phyloP scores from a whole-genome alignment of 2,113 vertebrate genomes.

The Sphyrna mokarran region DNA sequence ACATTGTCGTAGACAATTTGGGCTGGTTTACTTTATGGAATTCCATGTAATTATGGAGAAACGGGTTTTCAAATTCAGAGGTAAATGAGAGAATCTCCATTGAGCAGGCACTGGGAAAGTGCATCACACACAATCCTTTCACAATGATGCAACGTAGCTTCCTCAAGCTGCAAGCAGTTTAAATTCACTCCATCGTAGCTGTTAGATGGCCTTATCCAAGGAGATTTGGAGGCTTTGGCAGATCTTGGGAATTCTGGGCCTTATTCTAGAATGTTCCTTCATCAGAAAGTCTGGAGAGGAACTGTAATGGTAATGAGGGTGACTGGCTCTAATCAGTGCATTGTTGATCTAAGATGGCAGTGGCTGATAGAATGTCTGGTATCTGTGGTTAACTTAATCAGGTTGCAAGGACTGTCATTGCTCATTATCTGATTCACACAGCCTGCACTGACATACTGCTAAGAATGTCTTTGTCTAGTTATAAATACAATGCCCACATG shows the following conservation, averaged over 20 bases:
- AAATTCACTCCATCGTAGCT: not conserved
- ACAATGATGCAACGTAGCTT: not conserved
- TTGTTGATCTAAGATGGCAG: not conserved
- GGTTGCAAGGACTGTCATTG: too few species aligned
- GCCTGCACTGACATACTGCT: not conserved
- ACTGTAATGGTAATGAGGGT: not conserved
- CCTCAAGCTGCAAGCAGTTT: not conserved
- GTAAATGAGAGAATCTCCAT: not conserved
- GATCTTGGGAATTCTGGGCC: not conserved
- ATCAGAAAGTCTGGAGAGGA: not conserved
- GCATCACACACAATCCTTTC: not conserved
- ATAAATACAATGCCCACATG: not conserved
- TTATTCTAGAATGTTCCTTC: not conserved
- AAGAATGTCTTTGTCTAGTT: not conserved
- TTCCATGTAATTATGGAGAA: not conserved
- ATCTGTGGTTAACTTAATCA: constrained; percentile 15
- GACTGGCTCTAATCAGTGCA: not conserved
- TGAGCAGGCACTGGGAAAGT: not conserved
- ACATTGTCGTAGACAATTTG: not conserved
- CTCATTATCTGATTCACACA: not conserved
- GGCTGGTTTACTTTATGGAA: not conserved
- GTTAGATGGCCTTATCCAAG: not conserved
- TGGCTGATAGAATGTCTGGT: not conserved
- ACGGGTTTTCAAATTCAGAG: not conserved
- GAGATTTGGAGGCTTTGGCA: not conserved